Base-by-base conservation (phyloP, 64 coral and sea anemone species). In the Stylophora pistillata region DNA sequence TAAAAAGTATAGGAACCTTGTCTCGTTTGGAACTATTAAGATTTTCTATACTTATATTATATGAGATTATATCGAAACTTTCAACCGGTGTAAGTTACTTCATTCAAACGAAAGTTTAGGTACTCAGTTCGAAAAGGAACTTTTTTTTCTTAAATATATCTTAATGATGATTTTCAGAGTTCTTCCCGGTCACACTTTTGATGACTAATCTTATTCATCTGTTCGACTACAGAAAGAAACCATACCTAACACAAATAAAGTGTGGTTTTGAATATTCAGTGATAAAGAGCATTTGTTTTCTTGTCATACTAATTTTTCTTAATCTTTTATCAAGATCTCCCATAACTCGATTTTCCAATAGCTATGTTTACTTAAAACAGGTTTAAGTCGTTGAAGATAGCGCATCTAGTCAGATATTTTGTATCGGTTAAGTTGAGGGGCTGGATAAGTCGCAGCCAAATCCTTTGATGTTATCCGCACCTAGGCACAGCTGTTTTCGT, bases 391-490 rank as follows among this genome's bases (percentile, higher is more conserved):
- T 30, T 17, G 30, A 15, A 84, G 80, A 84, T 84, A 84, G 80
- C 62, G 52, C 41, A 83, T 79, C 77, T 79, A 55, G 56, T 59
- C 77, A 79, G 31, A 32, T 61, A 69, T 52, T 84, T 70, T 66
- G 62, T 84, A 55, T 84, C 53, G 37, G 37, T 84, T 54, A 70
- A 84, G 31, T 84, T 63, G 31, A 84, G 31, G 58, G 79, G 77
- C 56, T 41, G 61, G 60, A 18, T 10, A 53, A 37, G 34, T n/a
- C 61, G 66, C 65, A 69, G 61, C 58, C 37, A 18, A 15, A 53
- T 65, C 80, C 80, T 84, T 84, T 84, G 80, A 84, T 84, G 80
- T 84, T 84, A 53, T 70, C 80, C 61, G 80, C 80, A 11, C 30
- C 17, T 25, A 2, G 18, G 18, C n/a, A 13, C 80, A 84, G 34